Conservation (phyloP, 2,113 vertebrate genomes). For the Pica pica region DNA sequence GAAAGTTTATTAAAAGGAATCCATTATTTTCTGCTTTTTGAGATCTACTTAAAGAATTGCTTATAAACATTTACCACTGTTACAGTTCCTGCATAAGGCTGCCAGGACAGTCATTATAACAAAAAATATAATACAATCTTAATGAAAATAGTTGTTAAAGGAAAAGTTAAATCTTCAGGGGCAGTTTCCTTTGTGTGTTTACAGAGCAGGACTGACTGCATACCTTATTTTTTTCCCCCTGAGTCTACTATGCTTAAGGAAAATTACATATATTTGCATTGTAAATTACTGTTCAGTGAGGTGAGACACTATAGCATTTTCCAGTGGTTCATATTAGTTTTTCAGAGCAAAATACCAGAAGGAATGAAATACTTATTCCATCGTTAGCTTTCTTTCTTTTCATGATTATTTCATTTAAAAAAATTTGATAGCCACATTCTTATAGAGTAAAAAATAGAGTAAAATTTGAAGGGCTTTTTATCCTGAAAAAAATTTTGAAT, state of each 20-base stretch:
- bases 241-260: background rate
- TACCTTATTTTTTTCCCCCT: rapidly evolving
- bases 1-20: background rate
- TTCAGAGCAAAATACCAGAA: background rate
- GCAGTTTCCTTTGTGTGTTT: background rate
- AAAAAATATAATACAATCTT: background rate
- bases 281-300: background rate
- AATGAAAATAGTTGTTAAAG: background rate
- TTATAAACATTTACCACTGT: background rate
- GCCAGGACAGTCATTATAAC: background rate
- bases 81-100: background rate
- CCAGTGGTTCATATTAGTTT: background rate
- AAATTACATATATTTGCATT: background rate
- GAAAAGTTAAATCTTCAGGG: background rate
- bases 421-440: background rate
- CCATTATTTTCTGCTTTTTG: background rate
- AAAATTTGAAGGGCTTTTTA: background rate
- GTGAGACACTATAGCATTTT: background rate
- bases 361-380: background rate
- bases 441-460: background rate
- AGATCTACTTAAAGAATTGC: background rate
- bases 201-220: background rate
- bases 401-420: background rate
- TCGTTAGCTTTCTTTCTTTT: background rate
- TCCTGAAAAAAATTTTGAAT: background rate